phyloP scores from a whole-genome alignment of 2,888 invertebrate genomes.

The Clusia tigrina region DNA sequence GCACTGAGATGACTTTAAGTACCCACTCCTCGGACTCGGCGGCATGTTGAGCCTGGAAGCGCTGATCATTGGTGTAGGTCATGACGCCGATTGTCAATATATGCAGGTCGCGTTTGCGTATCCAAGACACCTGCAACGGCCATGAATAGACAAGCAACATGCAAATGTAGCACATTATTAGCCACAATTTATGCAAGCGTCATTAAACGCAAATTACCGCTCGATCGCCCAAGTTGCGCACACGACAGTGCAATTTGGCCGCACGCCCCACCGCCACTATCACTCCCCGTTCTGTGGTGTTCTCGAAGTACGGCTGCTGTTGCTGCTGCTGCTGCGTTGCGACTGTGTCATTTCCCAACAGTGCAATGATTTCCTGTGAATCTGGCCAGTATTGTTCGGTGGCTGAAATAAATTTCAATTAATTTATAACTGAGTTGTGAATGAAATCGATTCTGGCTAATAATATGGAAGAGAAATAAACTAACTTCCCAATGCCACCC shows the following conservation, averaged over 20 bases:
- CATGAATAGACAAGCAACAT: slow-evolving; percentile 11
- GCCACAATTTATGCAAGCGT: background rate
- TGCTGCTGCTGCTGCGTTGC: too few species aligned
- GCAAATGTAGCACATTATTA: background rate
- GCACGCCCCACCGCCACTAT: slow-evolving; percentile 83
- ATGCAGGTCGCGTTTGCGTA: slow-evolving; percentile 82
- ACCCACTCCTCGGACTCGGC: slow-evolving; percentile 79
- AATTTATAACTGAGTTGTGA: too few species aligned
- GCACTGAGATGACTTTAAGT: slow-evolving; percentile 74
- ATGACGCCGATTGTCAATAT: slow-evolving; percentile 76
- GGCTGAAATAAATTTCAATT: background rate
- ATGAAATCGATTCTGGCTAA: too few species aligned
- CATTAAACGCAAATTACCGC: slow-evolving; percentile 68
- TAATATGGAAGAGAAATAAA: background rate
- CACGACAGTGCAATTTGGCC: slow-evolving; percentile 81
- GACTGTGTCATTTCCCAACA: too few species aligned
- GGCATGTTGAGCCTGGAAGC: slow-evolving; percentile 75
- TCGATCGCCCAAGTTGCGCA: slow-evolving; percentile 81
- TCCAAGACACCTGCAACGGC: slow-evolving; percentile 74
- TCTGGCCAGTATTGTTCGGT: background rate
- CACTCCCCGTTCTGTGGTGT: slow-evolving; percentile 78
- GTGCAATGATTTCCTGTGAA: background rate
- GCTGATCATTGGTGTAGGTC: slow-evolving; percentile 78
- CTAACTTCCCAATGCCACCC: too few species aligned
- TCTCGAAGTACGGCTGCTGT: slow-evolving; percentile 81